Base-by-base conservation (phyloP, 2,113 vertebrate genomes). In the Dasyprocta punctata region DNA sequence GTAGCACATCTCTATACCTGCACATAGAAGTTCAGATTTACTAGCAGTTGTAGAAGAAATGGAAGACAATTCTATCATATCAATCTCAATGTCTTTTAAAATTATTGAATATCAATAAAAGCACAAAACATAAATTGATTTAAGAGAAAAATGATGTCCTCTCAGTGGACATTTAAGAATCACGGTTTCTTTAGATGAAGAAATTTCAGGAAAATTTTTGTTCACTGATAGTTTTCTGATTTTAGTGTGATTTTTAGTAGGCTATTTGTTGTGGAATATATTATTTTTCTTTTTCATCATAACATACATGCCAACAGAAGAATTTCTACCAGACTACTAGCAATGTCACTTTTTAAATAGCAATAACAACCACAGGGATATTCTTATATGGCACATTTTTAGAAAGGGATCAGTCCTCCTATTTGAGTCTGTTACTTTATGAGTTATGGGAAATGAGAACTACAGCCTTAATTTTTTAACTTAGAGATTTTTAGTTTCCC, bases 41-140 rank as follows among this genome's bases (percentile, higher is more conserved):
- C 22, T 75, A 96, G 93, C 36, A 77, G 63, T 61, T 80, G 13
- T 69, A 65, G 63, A 90, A 77, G 54, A 92, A 86, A 89, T 75
- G 75, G 14, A 49, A 60, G 54, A 47, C 9, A 47, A n/a, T 22
- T 58, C 7, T 56, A 36, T 56, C 88, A 83, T 90, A 81, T 56
- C 54, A 92, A 47, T 60, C 26, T 7, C 93, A 95, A 97, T 90
- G 26, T 77, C 80, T 81, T 52, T 80, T 88, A 33, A 30, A 69
- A 95, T 89, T 94, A 83, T 41, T 91, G 80, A 97, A 84, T 19
- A 69, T 90, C 94, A 33, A 61, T 82, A 36, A 92, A 97, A 71
- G 56, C 36, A 89, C 14, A 41, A 41, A 83, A 80, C 10, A 90
- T 36, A 86, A 90, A 52, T 58, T 24, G 17, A 41, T 41, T 95